A percentile compares a stretch with the other conserved stretches of the same genome.
phyloP scores from a whole-genome alignment of 1,140 invertebrate species.

The Whitmania pigra region DNA sequence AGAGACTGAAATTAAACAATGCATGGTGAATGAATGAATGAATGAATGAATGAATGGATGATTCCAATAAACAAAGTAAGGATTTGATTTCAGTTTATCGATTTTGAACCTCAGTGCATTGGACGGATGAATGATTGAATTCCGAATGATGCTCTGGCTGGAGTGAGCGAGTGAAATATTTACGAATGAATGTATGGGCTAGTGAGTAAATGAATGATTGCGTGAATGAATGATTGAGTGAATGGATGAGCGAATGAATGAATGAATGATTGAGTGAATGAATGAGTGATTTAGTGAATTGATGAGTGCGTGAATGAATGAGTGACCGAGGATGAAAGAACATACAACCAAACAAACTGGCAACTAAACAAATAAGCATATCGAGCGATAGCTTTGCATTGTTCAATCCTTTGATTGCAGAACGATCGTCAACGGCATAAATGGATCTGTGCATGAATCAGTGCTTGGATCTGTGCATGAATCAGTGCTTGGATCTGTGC shows the following conservation, averaged over 20 bases:
- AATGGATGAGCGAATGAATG: not conserved
- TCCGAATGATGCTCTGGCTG: too few relatives aligned
- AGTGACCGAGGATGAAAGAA: not conserved
- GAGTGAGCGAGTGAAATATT: not conserved
- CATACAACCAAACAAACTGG: not conserved
- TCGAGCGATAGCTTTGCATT: not conserved
- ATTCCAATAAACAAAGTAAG: too few relatives aligned
- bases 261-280: not conserved
- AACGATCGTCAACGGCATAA: not conserved
- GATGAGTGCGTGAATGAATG: not conserved
- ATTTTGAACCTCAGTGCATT: too few relatives aligned
- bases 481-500: too few relatives aligned
- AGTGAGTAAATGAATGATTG: not conserved
- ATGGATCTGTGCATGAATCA: not conserved
- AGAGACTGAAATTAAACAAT: too few relatives aligned
- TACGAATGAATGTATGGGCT: not conserved
- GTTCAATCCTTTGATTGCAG: not conserved
- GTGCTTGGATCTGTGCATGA: too few relatives aligned
- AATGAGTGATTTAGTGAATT: not conserved
- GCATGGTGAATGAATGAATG: too few relatives aligned
- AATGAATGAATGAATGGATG: too few relatives aligned
- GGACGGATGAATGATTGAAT: too few relatives aligned
- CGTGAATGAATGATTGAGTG: not conserved
- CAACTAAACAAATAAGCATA: not conserved
- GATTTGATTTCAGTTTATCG: too few relatives aligned